A percentile compares a stretch with the other conserved stretches of the same genome.
These are phyloP conservation scores for Lordiphosa mommai DNA, from an alignment of 1,140 invertebrate genomes.

Conservation along the genomic window DNA sequence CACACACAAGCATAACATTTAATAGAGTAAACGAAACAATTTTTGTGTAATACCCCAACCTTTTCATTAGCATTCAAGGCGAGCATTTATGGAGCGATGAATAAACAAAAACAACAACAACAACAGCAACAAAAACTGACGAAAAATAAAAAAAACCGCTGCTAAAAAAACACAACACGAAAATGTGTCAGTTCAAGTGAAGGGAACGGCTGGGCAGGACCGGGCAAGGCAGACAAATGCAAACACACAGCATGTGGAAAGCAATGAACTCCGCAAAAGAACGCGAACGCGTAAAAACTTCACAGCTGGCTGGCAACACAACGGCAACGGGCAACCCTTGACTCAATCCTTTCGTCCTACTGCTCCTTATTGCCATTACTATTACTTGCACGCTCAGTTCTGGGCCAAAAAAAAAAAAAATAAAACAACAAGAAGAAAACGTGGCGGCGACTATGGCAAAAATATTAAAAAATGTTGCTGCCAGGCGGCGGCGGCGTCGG, in stretches of 20 bases:
- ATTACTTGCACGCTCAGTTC: constrained; percentile 40
- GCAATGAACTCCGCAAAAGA: constrained; percentile 40
- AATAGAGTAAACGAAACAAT: constrained; percentile 3
- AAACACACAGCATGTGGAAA: constrained; percentile 35
- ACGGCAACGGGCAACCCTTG: constrained; percentile 8
- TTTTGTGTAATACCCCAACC: constrained; percentile 14
- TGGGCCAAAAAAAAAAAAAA: constrained; percentile 23
- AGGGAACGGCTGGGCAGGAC: not conserved
- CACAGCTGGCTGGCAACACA: constrained; percentile 13
- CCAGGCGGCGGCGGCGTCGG: constrained; percentile 33
- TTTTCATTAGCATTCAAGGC: constrained; percentile 52
- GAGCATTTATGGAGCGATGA: constrained; percentile 24
- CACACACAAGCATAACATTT: not conserved
- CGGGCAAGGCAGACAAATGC: constrained; percentile 1
- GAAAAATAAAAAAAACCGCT: constrained; percentile 1
- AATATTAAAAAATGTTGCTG: constrained; percentile 63
- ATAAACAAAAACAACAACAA: constrained; percentile 44
- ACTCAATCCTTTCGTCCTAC: constrained; percentile 40
- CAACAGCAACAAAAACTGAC: constrained; percentile 29
- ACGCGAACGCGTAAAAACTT: constrained; percentile 25
- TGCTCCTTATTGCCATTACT: constrained; percentile 10
- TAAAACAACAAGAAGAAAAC: constrained; percentile 23
- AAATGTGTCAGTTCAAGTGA: constrained; percentile 57
- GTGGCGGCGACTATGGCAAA: constrained; percentile 56
- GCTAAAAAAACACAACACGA: constrained; percentile 32